Conservation (phyloP, 2,113 vertebrate genomes). For the Acrocephalus arundinaceus region DNA sequence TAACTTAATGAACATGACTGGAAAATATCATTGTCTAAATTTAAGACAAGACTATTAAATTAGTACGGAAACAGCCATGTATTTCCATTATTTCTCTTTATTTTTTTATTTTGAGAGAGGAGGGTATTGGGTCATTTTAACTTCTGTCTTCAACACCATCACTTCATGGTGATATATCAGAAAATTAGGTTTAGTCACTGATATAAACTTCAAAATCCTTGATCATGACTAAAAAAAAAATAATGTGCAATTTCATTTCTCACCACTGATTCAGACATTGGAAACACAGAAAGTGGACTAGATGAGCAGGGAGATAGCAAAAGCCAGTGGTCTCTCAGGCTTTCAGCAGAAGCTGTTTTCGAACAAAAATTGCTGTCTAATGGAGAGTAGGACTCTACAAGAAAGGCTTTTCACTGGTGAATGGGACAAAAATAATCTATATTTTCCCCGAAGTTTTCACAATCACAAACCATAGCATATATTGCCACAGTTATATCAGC, state of each 20-base stretch:
- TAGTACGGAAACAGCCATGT: neutral
- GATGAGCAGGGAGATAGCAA: neutral
- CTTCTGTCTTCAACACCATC: neutral
- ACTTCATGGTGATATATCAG: neutral
- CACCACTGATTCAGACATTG: neutral
- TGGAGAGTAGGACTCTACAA: neutral
- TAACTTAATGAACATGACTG: neutral
- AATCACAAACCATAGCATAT: neutral
- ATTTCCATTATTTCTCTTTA: neutral
- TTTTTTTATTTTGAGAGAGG: neutral
- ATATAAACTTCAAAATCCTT: neutral
- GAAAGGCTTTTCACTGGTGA: neutral
- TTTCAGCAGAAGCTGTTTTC: neutral
- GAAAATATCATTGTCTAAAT: neutral
- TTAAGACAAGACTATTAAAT: neutral
- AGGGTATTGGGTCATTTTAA: neutral
- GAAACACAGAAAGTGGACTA: neutral
- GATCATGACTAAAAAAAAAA: neutral
- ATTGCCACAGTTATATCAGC: neutral
- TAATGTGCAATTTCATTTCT: neutral
- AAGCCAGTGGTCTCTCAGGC: neutral
- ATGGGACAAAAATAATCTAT: accelerated
- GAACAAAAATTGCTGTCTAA: neutral
- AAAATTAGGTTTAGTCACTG: neutral
- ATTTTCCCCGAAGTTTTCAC: neutral